phyloP scores from a whole-genome alignment of 92 coral and sea anemone species.

The Epizoanthus ramosus region DNA sequence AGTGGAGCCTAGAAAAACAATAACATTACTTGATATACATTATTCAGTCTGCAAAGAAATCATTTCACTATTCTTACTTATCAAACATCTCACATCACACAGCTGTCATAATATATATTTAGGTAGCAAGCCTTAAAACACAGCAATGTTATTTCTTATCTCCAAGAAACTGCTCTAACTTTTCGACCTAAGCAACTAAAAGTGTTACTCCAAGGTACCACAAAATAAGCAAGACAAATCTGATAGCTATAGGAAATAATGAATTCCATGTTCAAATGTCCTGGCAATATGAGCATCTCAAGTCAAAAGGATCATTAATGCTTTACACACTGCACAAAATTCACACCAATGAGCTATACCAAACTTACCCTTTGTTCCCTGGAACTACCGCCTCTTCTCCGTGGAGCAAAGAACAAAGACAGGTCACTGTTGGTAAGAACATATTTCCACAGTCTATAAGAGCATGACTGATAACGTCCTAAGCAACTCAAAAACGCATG shows the following conservation, averaged over 20 bases:
- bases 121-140: no score
- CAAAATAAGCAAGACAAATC: no score
- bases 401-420: constrained; percentile 77
- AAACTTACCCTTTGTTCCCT: constrained; percentile 62
- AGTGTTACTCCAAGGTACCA: no score
- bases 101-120: not conserved
- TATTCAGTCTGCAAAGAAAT: not conserved
- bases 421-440: constrained; percentile 71
- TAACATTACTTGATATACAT: not conserved
- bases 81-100: not conserved
- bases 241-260: no score
- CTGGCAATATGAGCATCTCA: no score
- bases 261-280: no score
- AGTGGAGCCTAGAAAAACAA: constrained; percentile 64
- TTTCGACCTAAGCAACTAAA: no score
- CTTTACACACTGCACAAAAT: not conserved
- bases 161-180: no score
- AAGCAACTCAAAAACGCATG: not conserved
- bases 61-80: not conserved
- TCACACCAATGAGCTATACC: not conserved
- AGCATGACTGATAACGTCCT: not conserved
- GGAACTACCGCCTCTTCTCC: constrained; percentile 80
- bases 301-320: not conserved
- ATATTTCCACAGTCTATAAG: not conserved
- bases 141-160: no score